Evolutionary conservation across 2,113 vertebrate species (phyloP).

Genomic region (Odocoileus virginianus): DNA sequence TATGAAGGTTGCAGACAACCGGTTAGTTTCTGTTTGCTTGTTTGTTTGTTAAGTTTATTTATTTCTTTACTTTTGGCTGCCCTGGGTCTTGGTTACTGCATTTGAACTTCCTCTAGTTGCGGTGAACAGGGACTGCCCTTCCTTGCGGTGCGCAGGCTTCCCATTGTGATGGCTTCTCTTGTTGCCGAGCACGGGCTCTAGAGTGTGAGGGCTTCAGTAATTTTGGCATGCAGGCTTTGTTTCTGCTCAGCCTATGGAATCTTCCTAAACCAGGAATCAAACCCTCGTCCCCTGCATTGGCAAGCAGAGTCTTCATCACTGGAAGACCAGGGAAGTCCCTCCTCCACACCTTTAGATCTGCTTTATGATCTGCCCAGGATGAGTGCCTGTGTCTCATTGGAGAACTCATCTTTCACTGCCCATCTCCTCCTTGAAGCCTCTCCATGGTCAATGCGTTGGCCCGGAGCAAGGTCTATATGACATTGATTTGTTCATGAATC

Average conservation of each 20-base stretch:
- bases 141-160: rapidly evolving
- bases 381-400: not conserved
- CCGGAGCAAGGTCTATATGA: rapidly evolving
- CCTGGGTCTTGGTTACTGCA: not conserved
- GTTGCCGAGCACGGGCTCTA: not conserved
- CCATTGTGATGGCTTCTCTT: not conserved
- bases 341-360: too few relatives aligned
- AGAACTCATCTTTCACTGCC: not conserved
- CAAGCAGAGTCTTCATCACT: not conserved
- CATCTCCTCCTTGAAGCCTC: not conserved
- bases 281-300: not conserved
- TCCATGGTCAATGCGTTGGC: not conserved
- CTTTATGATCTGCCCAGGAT: not conserved
- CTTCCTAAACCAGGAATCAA: not conserved
- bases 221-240: not conserved
- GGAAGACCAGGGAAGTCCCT: not conserved
- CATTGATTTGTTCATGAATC: not conserved
- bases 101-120: not conserved
- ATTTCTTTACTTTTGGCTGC: not conserved
- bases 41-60: not conserved
- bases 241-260: not conserved
- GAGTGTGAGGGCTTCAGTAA: not conserved
- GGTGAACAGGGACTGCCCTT: not conserved
- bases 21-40: rapidly evolving
- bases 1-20: not conserved